Evolutionary conservation across 2,888 invertebrate species (phyloP).

Genomic region (Agriopis aurantiaria): DNA sequence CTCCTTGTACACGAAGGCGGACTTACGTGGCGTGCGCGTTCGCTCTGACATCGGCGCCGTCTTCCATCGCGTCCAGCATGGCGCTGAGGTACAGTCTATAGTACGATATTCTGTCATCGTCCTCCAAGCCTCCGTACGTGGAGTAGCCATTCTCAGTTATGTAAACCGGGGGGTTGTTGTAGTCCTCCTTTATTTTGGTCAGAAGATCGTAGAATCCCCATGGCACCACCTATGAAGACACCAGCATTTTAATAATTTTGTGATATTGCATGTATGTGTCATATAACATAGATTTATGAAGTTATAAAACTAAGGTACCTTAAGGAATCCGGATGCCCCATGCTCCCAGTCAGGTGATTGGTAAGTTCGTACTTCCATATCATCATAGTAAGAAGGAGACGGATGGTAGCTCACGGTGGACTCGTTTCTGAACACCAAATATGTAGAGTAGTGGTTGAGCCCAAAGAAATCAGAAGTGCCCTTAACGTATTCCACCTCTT

Average conservation of each 20-base stretch:
- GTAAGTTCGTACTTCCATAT: constrained; percentile 45
- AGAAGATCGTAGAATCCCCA: constrained; percentile 84
- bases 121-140: constrained; percentile 58
- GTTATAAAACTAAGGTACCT: constrained; percentile 16
- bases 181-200: constrained; percentile 74
- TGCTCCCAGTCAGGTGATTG: constrained; percentile 45
- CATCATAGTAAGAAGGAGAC: constrained; percentile 56
- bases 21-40: constrained; percentile 87
- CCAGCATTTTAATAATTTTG: not conserved
- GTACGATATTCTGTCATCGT: constrained; percentile 70
- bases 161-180: constrained; percentile 81
- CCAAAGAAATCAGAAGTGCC: constrained; percentile 89
- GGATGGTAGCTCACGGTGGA: constrained; percentile 45
- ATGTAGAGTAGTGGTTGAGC: constrained; percentile 88
- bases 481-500: constrained; percentile 86
- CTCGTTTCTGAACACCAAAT: constrained; percentile 68
- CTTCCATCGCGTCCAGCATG: constrained; percentile 68
- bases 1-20: constrained; percentile 81
- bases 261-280: not conserved
- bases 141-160: constrained; percentile 85
- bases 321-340: constrained; percentile 38
- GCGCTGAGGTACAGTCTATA: constrained; percentile 66
- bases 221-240: constrained; percentile 69
- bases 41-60: constrained; percentile 75
- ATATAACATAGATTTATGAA: not conserved